Conservation (phyloP, 1,140 invertebrate genomes). For the Bombus confusus region DNA sequence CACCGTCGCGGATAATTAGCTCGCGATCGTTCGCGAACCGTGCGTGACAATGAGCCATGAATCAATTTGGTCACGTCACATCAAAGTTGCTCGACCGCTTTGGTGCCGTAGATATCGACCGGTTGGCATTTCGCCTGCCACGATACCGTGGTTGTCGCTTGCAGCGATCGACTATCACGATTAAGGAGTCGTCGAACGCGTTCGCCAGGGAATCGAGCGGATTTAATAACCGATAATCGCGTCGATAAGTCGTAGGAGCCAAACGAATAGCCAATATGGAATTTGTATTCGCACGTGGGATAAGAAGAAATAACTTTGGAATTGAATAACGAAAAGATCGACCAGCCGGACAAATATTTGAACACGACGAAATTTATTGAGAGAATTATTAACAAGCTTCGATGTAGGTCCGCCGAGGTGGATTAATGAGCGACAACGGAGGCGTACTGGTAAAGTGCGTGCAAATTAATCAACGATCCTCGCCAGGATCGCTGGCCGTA, state of each 20-base stretch:
- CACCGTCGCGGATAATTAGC: slow-evolving; percentile 55
- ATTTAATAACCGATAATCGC: slow-evolving; percentile 41
- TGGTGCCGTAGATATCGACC: slow-evolving; percentile 55
- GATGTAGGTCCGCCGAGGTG: slow-evolving; percentile 33
- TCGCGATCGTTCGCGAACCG: slow-evolving; percentile 24
- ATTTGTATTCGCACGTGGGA: background rate
- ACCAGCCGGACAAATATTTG: background rate
- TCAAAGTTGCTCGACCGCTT: slow-evolving; percentile 69
- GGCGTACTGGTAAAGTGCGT: slow-evolving; percentile 48
- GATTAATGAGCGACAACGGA: slow-evolving; percentile 50
- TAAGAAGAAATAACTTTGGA: background rate
- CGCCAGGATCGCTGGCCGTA: too few species aligned
- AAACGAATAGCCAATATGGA: slow-evolving; percentile 33
- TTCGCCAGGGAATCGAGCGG: slow-evolving; percentile 20
- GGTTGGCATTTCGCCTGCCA: slow-evolving; percentile 64
- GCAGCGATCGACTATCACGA: slow-evolving; percentile 42
- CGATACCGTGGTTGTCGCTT: slow-evolving; percentile 42
- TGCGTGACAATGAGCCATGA: slow-evolving; percentile 68
- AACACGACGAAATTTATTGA: background rate
- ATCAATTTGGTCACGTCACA: slow-evolving; percentile 66
- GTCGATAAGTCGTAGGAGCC: slow-evolving; percentile 3
- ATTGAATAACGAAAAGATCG: background rate
- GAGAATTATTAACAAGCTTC: slow-evolving; percentile 23
- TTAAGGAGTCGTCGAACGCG: slow-evolving; percentile 51
- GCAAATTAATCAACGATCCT: slow-evolving; percentile 68